Evolutionary conservation across 2,113 vertebrate species (phyloP), one percentile per base, ranked within the genome.

Genomic region (Physeter macrocephalus): DNA sequence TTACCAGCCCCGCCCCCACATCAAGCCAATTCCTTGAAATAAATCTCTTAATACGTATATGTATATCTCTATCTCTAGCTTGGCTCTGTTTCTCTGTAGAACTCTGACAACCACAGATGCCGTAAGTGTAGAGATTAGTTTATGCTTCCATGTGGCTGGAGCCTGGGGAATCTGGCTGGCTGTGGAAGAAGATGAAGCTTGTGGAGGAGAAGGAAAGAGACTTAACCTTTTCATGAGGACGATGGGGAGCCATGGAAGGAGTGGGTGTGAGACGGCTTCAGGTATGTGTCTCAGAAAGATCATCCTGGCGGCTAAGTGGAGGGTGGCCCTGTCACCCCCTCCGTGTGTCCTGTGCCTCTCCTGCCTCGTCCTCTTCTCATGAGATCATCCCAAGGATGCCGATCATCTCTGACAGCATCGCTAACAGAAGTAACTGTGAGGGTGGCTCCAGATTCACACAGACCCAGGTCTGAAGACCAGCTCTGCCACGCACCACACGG

Each of bases 61-160:
- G 27, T 4, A 4, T 49, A 18, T 59, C 66, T 69, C n/a, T 54
- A 2, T 34, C 49, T 59, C 4, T 36, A 1, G 21, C 80, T 90
- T 4, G 34, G 39, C n/a, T 74, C 78, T 4, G 8, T 29, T 67
- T 21, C 78, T 75, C n/a, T 54, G 36, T 41, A 29, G 64, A 41
- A 36, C 54, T 18, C 87, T 13, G 46, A 27, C 11, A 64, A 8
- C 31, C 46, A 8, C 4, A 2, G n/a, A 72, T 10, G 46, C 2
- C n/a, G 2, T 0, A 5, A 6, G 64, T 17, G 21, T 29, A 2
- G 39, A 17, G 18, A 4, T 39, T 27, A 7, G 4, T 34, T 43
- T 34, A 8, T 8, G 12, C 57, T 57, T 74, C 61, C 29, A 2
- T 10, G 61, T 6, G 13, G 34, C 59, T 34, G 54, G 71, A 52